Base-by-base conservation (phyloP, 2,113 vertebrate genomes). In the Ochotona curzoniae region DNA sequence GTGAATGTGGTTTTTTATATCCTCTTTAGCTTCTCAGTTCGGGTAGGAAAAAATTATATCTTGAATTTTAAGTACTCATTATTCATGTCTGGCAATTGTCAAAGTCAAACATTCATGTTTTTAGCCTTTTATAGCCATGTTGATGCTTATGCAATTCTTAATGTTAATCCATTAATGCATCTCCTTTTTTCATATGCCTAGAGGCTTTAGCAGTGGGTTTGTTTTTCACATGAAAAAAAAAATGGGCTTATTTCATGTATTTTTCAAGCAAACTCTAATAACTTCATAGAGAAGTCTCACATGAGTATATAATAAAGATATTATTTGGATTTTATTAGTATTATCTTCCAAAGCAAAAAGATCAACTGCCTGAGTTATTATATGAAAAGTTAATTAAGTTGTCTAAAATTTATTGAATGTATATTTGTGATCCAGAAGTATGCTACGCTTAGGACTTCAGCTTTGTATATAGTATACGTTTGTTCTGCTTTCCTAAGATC, bases 101-200 rank as follows among this genome's bases (percentile, higher is more conserved):
- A 86, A 91, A 95, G 14, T 18, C 54, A 84, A 91, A 86, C 44
- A 71, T 76, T 90, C 82, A 81, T 94, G 71, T 89, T 35, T 94
- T 96, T 78, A 88, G 66, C 25, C 26, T 70, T 90, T 81, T 87
- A 25, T 80, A 83, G 67, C 10, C 13, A 25, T 81, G 44, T 5
- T 83, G 2, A 25, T 91, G 4, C 7, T 95, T 81, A 83, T 83
- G 2, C 2, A 89, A 2, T 91, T 11, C 32, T 15, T 66, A 69
- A 15, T 81, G 5, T 89, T 93, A 89, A 73, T 71, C 14, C 25
- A 87, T 89, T 95, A 85, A 83, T 75, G 38, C 69, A 87, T 89
- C 44, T 83, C 30, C 61, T 76, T 89, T 86, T 5, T 91, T 91
- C 26, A 25, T 93, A 15, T 94, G 54, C 61, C 26, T 93, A 83